A percentile compares a stretch with the other conserved stretches of the same genome.
Evolutionary conservation across 2,113 vertebrate species (phyloP).

Genomic region (Etia nguti): DNA sequence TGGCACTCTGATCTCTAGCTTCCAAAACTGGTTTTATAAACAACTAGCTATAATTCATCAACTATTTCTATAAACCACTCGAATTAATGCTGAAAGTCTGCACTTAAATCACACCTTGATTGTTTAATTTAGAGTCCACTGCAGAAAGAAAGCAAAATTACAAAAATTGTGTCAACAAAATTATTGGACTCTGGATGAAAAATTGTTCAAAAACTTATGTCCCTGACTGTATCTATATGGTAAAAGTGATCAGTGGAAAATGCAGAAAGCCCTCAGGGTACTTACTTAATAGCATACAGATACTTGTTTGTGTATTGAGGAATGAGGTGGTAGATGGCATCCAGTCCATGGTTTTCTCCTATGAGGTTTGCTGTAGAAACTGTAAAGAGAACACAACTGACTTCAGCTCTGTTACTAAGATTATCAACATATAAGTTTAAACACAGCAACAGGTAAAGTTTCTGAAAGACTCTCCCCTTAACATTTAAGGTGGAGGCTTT

Average conservation of each 20-base stretch:
- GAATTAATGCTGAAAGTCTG: background rate
- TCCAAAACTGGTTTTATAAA: background rate
- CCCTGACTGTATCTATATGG: background rate
- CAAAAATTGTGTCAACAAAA: background rate
- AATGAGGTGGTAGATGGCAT: slow-evolving; percentile 82
- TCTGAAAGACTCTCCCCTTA: background rate
- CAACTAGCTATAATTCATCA: background rate
- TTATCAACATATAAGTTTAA: background rate
- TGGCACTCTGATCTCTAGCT: background rate
- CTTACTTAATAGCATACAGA: slow-evolving; percentile 81
- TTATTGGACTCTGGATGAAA: background rate
- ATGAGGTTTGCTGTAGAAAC: slow-evolving; percentile 80
- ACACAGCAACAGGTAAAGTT: background rate
- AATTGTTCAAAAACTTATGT: background rate
- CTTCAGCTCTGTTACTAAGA: background rate
- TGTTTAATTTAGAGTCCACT: background rate
- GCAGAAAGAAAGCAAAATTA: background rate
- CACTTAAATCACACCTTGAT: background rate
- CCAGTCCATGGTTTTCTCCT: slow-evolving; percentile 82
- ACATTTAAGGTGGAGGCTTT: background rate
- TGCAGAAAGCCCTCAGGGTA: background rate
- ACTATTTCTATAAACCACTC: background rate
- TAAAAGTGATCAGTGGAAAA: background rate
- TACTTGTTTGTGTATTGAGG: slow-evolving; percentile 76
- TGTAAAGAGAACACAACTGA: slow-evolving; percentile 40